Conservation (phyloP, 1,140 invertebrate genomes). For the Rhizoglyphus robini region DNA sequence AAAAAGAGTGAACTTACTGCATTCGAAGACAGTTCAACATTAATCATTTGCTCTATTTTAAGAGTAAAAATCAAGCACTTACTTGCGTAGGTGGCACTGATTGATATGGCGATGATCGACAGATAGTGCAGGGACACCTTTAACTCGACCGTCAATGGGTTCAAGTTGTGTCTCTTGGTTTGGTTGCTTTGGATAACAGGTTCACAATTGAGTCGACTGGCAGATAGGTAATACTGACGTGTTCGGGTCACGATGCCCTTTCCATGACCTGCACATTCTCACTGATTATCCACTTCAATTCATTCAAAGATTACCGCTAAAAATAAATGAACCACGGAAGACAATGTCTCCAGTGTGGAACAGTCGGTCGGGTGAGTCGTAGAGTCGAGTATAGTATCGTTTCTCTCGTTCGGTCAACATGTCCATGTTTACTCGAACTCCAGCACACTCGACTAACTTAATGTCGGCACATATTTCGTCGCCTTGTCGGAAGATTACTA, state of each 20-base stretch:
- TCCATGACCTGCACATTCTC: not conserved
- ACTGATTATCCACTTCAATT: slow-evolving; percentile 34
- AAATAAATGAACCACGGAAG: slow-evolving; percentile 73
- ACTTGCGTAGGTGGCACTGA: slow-evolving; percentile 37
- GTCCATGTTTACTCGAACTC: slow-evolving; percentile 35
- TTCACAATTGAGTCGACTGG: not conserved
- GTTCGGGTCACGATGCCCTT: not conserved
- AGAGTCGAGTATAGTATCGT: slow-evolving; percentile 44
- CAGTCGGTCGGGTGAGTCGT: slow-evolving; percentile 83
- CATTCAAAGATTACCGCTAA: slow-evolving; percentile 36
- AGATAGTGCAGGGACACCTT: slow-evolving; percentile 39
- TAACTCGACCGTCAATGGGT: slow-evolving; percentile 39
- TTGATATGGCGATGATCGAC: slow-evolving; percentile 36
- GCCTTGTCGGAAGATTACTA: slow-evolving; percentile 69
- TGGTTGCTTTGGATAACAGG: not conserved
- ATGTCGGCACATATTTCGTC: slow-evolving; percentile 36
- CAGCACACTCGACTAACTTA: slow-evolving; percentile 29
- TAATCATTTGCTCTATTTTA: too few species aligned
- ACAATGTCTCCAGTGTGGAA: slow-evolving; percentile 90
- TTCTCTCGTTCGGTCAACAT: slow-evolving; percentile 38
- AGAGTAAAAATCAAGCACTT: too few species aligned
- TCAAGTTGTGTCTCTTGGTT: slow-evolving; percentile 27
- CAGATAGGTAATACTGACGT: not conserved
- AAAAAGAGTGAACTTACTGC: slow-evolving; percentile 34
- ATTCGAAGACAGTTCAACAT: too few species aligned